Percentiles rank a stretch among this genome's conserved stretches.
phyloP scores from a whole-genome alignment of 2,888 invertebrate species.

The Ephialtes manifestator region DNA sequence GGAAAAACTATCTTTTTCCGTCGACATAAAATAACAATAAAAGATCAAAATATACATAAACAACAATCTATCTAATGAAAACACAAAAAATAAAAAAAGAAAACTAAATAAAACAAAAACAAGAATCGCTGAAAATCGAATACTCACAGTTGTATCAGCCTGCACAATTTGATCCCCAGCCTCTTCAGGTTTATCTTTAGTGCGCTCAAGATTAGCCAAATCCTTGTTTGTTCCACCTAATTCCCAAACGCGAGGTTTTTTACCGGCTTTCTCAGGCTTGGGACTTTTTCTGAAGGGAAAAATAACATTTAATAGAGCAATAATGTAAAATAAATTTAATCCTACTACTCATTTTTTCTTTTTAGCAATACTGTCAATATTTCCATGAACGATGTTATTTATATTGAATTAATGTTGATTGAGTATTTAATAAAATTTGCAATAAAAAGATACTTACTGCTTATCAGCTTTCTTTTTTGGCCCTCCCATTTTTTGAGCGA shows the following conservation, averaged over 20 bases:
- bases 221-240: slow-evolving; percentile 93
- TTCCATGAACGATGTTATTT: too few species aligned
- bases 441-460: slow-evolving; percentile 84
- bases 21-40: neutral
- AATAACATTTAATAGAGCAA: neutral
- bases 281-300: slow-evolving; percentile 87
- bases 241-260: slow-evolving; percentile 97
- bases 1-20: too few species aligned
- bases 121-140: neutral
- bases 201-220: slow-evolving; percentile 92
- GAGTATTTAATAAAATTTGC: too few species aligned
- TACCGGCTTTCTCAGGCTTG: slow-evolving; percentile 91
- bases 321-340: neutral
- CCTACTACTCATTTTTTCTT: neutral
- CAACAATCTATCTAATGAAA: neutral
- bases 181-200: slow-evolving; percentile 91
- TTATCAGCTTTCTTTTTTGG: slow-evolving; percentile 89
- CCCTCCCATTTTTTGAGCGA: slow-evolving; percentile 92
- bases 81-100: too few species aligned
- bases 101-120: too few species aligned
- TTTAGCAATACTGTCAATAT: too few species aligned
- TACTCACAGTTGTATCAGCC: slow-evolving; percentile 89
- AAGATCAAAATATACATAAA: neutral
- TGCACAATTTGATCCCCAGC: slow-evolving; percentile 87
- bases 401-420: too few species aligned